Percentiles rank a stretch among this genome's conserved stretches.
phyloP scores from a whole-genome alignment of 2,113 vertebrate species.

The Echinops telfairi region DNA sequence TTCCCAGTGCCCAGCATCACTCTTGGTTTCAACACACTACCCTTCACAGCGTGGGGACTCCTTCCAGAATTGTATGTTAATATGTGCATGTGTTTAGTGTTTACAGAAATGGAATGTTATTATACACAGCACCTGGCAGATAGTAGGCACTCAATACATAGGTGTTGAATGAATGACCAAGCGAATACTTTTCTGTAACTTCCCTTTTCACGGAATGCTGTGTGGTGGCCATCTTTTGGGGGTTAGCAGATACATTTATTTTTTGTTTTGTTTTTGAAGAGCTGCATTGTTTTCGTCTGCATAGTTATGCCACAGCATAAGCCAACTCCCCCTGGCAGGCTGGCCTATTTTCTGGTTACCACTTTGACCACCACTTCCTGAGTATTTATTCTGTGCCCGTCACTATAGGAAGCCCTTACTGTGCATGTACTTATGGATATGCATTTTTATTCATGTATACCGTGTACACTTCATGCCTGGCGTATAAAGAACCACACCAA shows the following conservation, averaged over 20 bases:
- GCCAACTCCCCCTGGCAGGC: too few relatives aligned
- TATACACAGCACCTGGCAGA: neutral
- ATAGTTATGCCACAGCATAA: too few relatives aligned
- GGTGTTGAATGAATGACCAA: neutral
- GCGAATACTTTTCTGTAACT: neutral
- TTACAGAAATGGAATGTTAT: neutral
- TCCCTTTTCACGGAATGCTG: neutral
- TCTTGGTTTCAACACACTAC: constrained; percentile 17
- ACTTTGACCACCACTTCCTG: too few relatives aligned
- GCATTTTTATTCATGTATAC: too few relatives aligned
- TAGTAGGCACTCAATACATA: neutral
- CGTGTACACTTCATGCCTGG: too few relatives aligned
- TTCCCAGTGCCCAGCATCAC: neutral
- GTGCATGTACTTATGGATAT: too few relatives aligned
- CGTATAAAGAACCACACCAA: too few relatives aligned
- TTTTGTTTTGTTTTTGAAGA: too few relatives aligned
- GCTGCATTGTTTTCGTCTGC: too few relatives aligned
- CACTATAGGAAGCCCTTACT: too few relatives aligned
- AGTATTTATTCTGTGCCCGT: too few relatives aligned
- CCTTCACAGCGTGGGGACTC: neutral
- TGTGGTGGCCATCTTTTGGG: neutral
- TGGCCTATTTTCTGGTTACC: too few relatives aligned
- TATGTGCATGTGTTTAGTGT: neutral
- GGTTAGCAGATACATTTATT: neutral
- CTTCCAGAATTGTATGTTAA: neutral